These are phyloP conservation scores for Azemiops feae DNA, from an alignment of 2,113 vertebrate genomes.

Conservation along the genomic window DNA sequence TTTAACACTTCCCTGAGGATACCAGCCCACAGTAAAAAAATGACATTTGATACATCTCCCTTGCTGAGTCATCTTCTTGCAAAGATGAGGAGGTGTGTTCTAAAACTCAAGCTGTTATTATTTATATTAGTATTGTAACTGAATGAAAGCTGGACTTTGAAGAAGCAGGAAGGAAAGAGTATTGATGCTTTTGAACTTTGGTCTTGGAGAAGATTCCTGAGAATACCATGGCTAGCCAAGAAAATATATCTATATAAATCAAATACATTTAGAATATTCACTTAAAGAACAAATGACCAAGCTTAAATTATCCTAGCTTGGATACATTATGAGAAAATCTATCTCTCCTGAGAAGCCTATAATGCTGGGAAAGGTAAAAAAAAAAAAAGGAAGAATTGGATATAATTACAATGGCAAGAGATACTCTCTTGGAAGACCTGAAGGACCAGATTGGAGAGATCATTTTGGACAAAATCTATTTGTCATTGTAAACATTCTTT, in stretches of 20 bases:
- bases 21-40: not conserved
- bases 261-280: not conserved
- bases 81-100: conserved; percentile 34
- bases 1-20: conserved; percentile 31
- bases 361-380: not conserved
- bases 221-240: not conserved
- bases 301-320: not conserved
- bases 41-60: conserved; percentile 30
- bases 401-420: conserved; percentile 36
- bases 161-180: conserved; percentile 27
- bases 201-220: not conserved
- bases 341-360: not conserved
- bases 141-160: conserved; percentile 27
- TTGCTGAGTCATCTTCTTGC: conserved; percentile 3
- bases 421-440: not conserved
- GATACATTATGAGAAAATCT: not conserved
- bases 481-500: conserved; percentile 29
- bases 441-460: not conserved
- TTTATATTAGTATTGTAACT: conserved; percentile 28
- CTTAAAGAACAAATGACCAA: not conserved
- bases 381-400: not conserved
- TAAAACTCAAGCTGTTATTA: conserved; percentile 36
- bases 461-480: not conserved
- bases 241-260: not conserved
- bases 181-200: not conserved